Percentiles rank a stretch among this genome's conserved stretches.
phyloP scores from a whole-genome alignment of 2,113 vertebrate species.

The Natator depressus region DNA sequence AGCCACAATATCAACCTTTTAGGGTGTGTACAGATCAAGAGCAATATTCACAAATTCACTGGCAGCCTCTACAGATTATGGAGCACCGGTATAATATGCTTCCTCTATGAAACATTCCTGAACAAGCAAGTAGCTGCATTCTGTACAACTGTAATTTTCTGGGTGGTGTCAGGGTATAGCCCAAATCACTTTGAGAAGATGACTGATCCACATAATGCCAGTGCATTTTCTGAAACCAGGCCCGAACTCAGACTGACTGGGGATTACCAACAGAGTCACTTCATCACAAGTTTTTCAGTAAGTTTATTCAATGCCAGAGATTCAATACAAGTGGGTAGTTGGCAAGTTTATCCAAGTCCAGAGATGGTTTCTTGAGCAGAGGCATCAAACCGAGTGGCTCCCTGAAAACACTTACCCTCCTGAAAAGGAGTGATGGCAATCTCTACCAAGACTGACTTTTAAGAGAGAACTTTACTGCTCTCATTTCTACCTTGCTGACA shows the following conservation, averaged over 20 bases:
- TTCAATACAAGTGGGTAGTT: not conserved
- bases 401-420: not conserved
- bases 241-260: slow-evolving; percentile 7
- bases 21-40: not conserved
- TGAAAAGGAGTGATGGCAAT: not conserved
- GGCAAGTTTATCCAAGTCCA: not conserved
- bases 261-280: not conserved
- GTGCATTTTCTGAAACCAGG: not conserved
- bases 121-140: slow-evolving; percentile 22
- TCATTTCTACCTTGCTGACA: not conserved
- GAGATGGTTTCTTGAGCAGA: not conserved
- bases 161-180: slow-evolving; percentile 9
- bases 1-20: not conserved
- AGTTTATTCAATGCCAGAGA: not conserved
- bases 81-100: not conserved
- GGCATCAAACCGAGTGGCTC: not conserved
- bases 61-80: slow-evolving; percentile 27
- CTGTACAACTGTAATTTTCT: not conserved
- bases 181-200: not conserved
- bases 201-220: not conserved
- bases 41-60: not conserved
- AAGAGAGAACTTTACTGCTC: not conserved
- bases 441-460: not conserved
- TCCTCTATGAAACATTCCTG: slow-evolving; percentile 2
- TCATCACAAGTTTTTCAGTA: not conserved